Evolutionary conservation across 2,113 vertebrate species (phyloP).

Genomic region (Etia nguti): DNA sequence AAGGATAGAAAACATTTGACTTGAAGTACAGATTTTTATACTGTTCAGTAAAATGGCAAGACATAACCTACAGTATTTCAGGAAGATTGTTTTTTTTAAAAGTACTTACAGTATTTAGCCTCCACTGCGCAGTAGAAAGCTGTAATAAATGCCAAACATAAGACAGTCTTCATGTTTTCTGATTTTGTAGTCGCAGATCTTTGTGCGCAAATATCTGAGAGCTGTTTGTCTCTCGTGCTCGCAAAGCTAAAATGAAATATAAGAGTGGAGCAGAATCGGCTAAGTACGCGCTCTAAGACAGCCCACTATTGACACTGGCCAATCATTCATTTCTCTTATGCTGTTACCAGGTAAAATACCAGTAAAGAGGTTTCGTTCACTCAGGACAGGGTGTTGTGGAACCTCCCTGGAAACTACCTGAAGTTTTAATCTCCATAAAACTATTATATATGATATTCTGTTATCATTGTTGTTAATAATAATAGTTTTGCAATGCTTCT

Average conservation of each 20-base stretch:
- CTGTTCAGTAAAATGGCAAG: accelerated
- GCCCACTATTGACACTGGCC: conserved; percentile 1
- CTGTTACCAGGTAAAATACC: conserved; percentile 34
- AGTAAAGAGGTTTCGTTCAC: conserved; percentile 1
- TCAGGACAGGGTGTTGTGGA: neutral
- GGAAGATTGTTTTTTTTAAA: neutral
- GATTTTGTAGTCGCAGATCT: accelerated
- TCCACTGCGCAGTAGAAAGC: neutral
- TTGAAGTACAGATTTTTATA: neutral
- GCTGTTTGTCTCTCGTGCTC: accelerated
- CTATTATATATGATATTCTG: neutral
- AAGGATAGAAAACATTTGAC: accelerated
- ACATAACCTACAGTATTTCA: neutral
- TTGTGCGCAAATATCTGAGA: accelerated
- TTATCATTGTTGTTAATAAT: neutral
- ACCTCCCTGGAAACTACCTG: neutral
- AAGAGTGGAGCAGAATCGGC: accelerated
- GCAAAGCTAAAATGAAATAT: accelerated
- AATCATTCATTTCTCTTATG: neutral
- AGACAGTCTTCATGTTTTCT: neutral
- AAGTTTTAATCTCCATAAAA: neutral
- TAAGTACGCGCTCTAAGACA: accelerated
- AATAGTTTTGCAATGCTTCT: neutral
- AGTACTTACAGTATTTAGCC: neutral
- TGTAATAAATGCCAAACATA: accelerated